phyloP scores from a whole-genome alignment of 2,888 invertebrate species.

The Caenorhabditis sp. region DNA sequence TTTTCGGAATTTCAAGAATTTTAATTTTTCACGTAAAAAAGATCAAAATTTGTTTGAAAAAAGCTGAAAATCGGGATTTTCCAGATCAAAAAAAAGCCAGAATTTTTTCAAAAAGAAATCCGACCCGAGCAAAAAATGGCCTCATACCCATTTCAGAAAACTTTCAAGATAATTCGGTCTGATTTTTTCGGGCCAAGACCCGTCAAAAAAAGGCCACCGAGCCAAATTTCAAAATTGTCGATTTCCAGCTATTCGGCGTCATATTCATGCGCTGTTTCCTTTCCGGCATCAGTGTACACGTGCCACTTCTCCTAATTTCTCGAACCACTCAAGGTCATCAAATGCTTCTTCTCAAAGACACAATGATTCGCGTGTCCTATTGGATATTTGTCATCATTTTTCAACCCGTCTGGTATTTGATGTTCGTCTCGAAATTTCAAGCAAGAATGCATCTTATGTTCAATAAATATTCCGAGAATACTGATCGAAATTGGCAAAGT shows the following conservation, averaged over 20 bases:
- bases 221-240: no score
- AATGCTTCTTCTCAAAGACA: slow-evolving; percentile 37
- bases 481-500: slow-evolving; percentile 56
- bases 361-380: slow-evolving; percentile 34
- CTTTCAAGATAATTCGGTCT: no score
- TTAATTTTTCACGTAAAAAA: no score
- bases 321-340: slow-evolving; percentile 38
- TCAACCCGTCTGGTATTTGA: slow-evolving; percentile 45
- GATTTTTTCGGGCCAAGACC: no score
- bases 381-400: slow-evolving; percentile 44
- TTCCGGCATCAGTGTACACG: slow-evolving; percentile 41
- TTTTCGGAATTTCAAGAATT: no score
- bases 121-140: no score
- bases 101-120: no score
- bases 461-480: slow-evolving; percentile 52
- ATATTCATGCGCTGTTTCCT: slow-evolving; percentile 49
- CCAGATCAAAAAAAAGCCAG: no score
- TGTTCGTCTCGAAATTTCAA: slow-evolving; percentile 34
- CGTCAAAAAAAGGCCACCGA: no score
- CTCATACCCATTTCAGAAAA: no score
- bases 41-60: no score
- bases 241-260: slow-evolving; percentile 17
- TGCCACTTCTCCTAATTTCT: slow-evolving; percentile 43
- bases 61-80: no score
- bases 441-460: slow-evolving; percentile 39